Conservation (phyloP, 2,113 vertebrate genomes). For the Tragelaphus buxtoni region DNA sequence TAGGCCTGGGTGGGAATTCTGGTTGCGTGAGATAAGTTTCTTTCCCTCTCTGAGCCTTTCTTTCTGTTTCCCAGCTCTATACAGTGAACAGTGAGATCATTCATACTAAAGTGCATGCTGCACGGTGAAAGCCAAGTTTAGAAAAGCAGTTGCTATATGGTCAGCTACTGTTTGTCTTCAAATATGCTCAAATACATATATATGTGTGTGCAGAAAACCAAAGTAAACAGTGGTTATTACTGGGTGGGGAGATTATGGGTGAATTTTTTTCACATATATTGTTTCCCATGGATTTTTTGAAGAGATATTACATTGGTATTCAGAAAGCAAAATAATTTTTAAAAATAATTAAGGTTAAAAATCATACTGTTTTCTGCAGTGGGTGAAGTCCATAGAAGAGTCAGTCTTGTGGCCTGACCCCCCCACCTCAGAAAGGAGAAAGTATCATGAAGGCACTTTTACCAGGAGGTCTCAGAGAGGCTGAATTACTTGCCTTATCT, state of each 20-base stretch:
- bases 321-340: background rate
- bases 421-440: background rate
- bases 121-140: background rate
- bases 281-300: background rate
- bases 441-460: background rate
- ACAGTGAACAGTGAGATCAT: background rate
- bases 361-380: background rate
- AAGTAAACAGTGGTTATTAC: background rate
- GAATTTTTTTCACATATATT: background rate
- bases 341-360: background rate
- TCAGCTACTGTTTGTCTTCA: background rate
- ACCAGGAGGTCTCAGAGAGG: background rate
- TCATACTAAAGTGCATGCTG: background rate
- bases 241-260: background rate
- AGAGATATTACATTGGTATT: background rate
- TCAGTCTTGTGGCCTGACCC: background rate
- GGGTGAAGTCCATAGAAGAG: background rate
- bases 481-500: background rate
- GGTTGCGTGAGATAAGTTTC: fast-evolving
- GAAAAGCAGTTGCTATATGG: background rate
- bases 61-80: background rate
- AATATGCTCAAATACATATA: background rate
- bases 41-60: background rate
- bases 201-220: background rate
- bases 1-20: background rate